Conservation (phyloP, 2,888 invertebrate genomes). For the Epicampocera succincta region DNA sequence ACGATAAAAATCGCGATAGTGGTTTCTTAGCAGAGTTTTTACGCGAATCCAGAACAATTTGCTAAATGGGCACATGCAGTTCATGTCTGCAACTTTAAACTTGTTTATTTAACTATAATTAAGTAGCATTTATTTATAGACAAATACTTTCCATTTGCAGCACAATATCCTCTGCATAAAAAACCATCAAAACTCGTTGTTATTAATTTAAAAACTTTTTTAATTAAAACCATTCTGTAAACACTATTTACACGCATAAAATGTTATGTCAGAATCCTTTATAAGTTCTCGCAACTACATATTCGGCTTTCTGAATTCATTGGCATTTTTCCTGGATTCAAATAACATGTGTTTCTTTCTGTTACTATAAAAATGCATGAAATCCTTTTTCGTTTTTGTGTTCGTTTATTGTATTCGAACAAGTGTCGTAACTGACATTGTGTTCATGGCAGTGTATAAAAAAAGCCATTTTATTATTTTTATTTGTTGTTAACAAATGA, state of each 20-base stretch:
- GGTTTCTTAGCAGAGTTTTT: too few relatives aligned
- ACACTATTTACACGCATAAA: not conserved
- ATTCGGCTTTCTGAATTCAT: not conserved
- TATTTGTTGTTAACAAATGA: slow-evolving; percentile 69
- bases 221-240: not conserved
- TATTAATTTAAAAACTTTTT: not conserved
- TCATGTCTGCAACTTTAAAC: too few relatives aligned
- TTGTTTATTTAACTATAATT: too few relatives aligned
- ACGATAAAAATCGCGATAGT: too few relatives aligned
- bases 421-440: slow-evolving; percentile 24
- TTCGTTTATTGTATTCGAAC: slow-evolving; percentile 18
- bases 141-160: too few relatives aligned
- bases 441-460: slow-evolving; percentile 46
- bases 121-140: too few relatives aligned
- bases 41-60: too few relatives aligned
- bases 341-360: slow-evolving; percentile 55
- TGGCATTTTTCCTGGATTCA: slow-evolving; percentile 13
- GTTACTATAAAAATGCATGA: slow-evolving; percentile 34
- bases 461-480: slow-evolving; percentile 60
- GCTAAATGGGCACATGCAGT: too few relatives aligned
- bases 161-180: too few relatives aligned
- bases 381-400: slow-evolving; percentile 46
- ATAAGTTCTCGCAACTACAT: not conserved
- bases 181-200: not conserved
- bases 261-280: not conserved